phyloP scores from a whole-genome alignment of 2,797 vertebrate species.

The Borostomias antarcticus region DNA sequence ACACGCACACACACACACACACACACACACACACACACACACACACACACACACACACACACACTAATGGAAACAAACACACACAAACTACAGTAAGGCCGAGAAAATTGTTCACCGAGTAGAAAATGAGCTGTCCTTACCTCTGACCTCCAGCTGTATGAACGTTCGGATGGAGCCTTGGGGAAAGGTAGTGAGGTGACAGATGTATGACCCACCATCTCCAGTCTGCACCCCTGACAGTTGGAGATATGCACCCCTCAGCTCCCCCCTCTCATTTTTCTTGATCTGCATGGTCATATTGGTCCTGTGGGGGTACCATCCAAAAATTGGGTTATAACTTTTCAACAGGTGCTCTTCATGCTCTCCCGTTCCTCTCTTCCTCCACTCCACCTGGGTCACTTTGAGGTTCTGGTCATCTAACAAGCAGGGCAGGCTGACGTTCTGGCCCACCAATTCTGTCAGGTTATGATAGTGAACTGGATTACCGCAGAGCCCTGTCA shows the following conservation, averaged over 20 bases:
- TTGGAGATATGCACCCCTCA: slow-evolving; percentile 39
- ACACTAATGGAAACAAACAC: slow-evolving; percentile 19
- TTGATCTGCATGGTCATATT: slow-evolving; percentile 29
- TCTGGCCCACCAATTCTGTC: slow-evolving; percentile 13
- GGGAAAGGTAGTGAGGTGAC: slow-evolving; percentile 55
- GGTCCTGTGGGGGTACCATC: fast-evolving
- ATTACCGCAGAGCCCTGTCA: neutral
- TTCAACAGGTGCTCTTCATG: slow-evolving; percentile 32
- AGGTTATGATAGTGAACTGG: neutral
- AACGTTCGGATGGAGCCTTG: slow-evolving; percentile 7
- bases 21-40: no score
- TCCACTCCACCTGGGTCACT: slow-evolving; percentile 60
- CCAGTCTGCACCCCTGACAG: slow-evolving; percentile 32
- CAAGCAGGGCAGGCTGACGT: slow-evolving; percentile 53
- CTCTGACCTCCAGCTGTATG: slow-evolving; percentile 60
- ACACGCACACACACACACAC: neutral
- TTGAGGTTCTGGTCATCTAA: fast-evolving
- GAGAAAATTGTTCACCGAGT: neutral
- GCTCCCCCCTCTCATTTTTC: fast-evolving
- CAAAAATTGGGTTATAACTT: fast-evolving
- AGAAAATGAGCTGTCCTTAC: slow-evolving; percentile 44
- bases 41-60: slow-evolving; percentile 7
- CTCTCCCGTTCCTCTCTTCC: slow-evolving; percentile 21
- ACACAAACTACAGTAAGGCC: neutral
- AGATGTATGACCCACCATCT: slow-evolving; percentile 61